phyloP scores from a whole-genome alignment of 2,888 invertebrate genomes.

The Phengaris alcon region DNA sequence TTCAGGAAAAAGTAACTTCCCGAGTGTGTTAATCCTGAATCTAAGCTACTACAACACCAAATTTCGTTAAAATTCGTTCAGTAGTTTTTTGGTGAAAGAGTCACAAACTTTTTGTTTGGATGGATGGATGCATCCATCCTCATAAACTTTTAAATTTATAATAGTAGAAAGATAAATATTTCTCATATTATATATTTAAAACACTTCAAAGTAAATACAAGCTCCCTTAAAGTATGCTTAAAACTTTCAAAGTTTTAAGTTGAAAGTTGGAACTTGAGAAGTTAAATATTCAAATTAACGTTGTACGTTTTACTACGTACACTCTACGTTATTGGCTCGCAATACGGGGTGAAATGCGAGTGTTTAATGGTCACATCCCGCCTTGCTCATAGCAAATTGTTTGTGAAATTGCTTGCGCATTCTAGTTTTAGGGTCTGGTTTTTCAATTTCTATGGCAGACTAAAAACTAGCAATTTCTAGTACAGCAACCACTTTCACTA shows the following conservation, averaged over 20 bases:
- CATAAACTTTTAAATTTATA: too few relatives aligned
- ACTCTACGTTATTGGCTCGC: conserved; percentile 8
- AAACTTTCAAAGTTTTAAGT: conserved; percentile 4
- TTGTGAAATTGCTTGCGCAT: background rate
- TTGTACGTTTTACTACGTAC: conserved; percentile 10
- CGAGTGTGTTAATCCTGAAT: too few relatives aligned
- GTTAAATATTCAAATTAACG: conserved; percentile 5
- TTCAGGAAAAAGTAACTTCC: too few relatives aligned
- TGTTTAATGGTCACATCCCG: background rate
- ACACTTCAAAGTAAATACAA: background rate
- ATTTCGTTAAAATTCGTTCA: too few relatives aligned
- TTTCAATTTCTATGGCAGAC: background rate
- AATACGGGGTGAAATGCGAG: background rate
- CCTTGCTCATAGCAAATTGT: background rate
- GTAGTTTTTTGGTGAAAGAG: too few relatives aligned
- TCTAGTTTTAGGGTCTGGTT: background rate
- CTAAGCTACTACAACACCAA: too few relatives aligned
- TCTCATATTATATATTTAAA: background rate
- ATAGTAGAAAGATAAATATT: too few relatives aligned
- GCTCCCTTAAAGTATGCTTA: background rate
- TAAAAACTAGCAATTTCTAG: too few relatives aligned
- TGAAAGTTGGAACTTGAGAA: conserved; percentile 2
- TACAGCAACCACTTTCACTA: too few relatives aligned
- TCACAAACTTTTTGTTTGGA: too few relatives aligned
- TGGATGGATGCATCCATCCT: too few relatives aligned